Base-by-base conservation (phyloP, 2,888 invertebrate genomes). In the Petrolisthes manimaculis region DNA sequence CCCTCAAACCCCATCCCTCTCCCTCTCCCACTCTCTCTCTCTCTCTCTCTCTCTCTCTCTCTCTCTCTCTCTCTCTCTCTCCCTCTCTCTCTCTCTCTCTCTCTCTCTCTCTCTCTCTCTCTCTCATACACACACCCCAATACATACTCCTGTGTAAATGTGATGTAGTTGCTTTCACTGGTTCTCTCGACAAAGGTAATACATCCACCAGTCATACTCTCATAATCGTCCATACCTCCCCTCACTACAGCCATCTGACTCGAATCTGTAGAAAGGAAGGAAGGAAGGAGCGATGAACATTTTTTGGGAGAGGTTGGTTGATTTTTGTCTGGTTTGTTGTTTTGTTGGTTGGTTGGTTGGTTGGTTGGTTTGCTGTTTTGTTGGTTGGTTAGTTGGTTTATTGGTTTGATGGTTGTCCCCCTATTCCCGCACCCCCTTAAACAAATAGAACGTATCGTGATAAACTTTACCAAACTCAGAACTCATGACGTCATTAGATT, bases 61-160 rank as follows among this genome's bases (percentile, higher is more conserved):
- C 78, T 78, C 78, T 51, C 51, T 21, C 51, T 37, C 37, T 51
- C 37, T 78, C 78, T 78, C 78, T 37, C 78, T 37, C 78, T 37
- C 78, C n/a, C 6, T 78, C 6, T 78, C 51, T 51, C 6, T 78
- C 78, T 78, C 37, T 78, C 78, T 78, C 78, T 51, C 37, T 78
- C 78, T 37, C 78, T 78, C 37, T 51, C 78, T 78, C 51, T 78
- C 37, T 78, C 78, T 37, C 51, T 78, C 37, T 51, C 78, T 78
- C 53, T 78, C 78, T 78, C 74, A 74, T 21, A 18, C 74, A 74
- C 4, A 74, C 74, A 21, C 74, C 1, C 8, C 1, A 8, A 18
- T 12, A 6, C n/a, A 0, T n/a, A 18, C 74, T 8, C n/a, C 21
- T 21, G n/a, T 4, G 74, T 21, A 2, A 8, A 74, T 21, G 74